These are phyloP conservation scores for Coelinius sp. DNA, from an alignment of 2,888 invertebrate genomes.

Conservation along the genomic window DNA sequence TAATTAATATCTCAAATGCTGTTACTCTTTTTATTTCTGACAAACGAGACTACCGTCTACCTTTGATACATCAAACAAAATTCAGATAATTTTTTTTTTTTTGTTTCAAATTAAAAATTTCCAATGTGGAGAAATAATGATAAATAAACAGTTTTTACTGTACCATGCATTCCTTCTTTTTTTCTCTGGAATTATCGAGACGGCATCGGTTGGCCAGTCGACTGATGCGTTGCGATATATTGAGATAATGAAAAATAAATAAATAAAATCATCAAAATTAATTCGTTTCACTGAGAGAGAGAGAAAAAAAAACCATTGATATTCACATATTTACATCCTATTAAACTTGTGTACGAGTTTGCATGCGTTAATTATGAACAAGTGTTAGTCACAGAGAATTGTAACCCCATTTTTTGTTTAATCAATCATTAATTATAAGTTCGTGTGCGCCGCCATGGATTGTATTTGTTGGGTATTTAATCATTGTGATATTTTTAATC, in stretches of 20 bases:
- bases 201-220: conserved; percentile 58
- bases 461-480: background rate
- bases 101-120: conserved; percentile 4
- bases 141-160: background rate
- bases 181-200: conserved; percentile 49
- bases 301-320: background rate
- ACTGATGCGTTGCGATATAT: conserved; percentile 56
- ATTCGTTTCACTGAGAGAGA: background rate
- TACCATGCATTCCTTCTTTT: conserved; percentile 43
- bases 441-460: conserved; percentile 29
- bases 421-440: conserved; percentile 11
- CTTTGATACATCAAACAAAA: conserved; percentile 8
- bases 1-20: conserved; percentile 15
- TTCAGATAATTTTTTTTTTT: conserved; percentile 10
- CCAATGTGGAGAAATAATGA: conserved; percentile 1
- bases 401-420: background rate
- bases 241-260: background rate
- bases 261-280: background rate
- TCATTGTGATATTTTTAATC: background rate
- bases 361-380: conserved; percentile 35
- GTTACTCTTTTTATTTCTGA: conserved; percentile 2
- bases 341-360: conserved; percentile 24
- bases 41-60: background rate
- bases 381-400: conserved; percentile 5
- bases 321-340: background rate